These are phyloP conservation scores for Diabrotica undecimpunctata DNA, from an alignment of 1,140 invertebrate genomes.

Conservation along the genomic window DNA sequence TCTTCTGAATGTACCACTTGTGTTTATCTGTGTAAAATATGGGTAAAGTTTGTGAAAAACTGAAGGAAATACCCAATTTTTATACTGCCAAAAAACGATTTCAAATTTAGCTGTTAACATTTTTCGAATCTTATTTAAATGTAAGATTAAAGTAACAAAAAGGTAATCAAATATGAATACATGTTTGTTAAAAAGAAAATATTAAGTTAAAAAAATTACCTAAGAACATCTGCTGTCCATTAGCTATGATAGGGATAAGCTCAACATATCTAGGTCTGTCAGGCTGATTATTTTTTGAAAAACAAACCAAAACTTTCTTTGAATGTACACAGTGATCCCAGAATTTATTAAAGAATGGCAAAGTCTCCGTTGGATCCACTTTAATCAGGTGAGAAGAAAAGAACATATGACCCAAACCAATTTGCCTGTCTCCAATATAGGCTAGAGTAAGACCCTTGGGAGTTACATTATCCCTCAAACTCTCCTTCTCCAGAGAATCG, in stretches of 20 bases:
- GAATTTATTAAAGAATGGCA: slow-evolving; percentile 31
- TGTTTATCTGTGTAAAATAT: too few species aligned
- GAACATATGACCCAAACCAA: slow-evolving; percentile 25
- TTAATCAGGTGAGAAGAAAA: slow-evolving; percentile 15
- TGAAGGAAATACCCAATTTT: too few species aligned
- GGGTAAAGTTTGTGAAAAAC: too few species aligned
- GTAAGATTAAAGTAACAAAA: too few species aligned
- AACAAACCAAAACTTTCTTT: slow-evolving; percentile 34
- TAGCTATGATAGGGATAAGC: slow-evolving; percentile 33
- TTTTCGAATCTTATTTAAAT: too few species aligned
- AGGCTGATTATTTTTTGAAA: slow-evolving; percentile 25
- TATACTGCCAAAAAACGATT: too few species aligned
- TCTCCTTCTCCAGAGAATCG: background rate
- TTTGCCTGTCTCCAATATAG: slow-evolving; percentile 30
- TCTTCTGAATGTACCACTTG: too few species aligned
- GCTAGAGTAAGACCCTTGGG: slow-evolving; percentile 24
- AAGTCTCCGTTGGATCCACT: slow-evolving; percentile 30
- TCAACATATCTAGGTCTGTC: slow-evolving; percentile 29
- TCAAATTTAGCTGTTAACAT: too few species aligned
- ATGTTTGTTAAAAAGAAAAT: too few species aligned
- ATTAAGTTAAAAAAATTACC: background rate
- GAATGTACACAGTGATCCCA: slow-evolving; percentile 37
- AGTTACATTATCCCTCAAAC: slow-evolving; percentile 5
- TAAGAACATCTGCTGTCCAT: slow-evolving; percentile 28
- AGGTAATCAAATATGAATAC: too few species aligned